phyloP scores from a whole-genome alignment of 1,140 invertebrate genomes.

The Tenebrio molitor region DNA sequence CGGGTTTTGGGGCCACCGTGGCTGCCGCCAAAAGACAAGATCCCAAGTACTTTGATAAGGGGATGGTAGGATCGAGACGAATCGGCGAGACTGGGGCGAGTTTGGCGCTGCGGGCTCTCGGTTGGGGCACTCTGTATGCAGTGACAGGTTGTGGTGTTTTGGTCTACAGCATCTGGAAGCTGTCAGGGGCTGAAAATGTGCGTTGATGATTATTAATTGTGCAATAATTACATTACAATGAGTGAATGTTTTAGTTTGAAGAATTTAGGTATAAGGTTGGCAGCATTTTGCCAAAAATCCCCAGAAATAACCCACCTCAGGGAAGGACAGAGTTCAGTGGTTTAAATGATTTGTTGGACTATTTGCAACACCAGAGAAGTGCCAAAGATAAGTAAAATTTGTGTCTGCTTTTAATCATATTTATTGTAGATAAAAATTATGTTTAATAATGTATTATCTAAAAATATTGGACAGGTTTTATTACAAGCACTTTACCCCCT shows the following conservation, averaged over 20 bases:
- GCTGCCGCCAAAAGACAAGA: conserved; percentile 84
- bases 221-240: conserved; percentile 3
- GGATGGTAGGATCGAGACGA: conserved; percentile 74
- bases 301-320: conserved; percentile 84
- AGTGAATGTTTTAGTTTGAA: conserved; percentile 71
- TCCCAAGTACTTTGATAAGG: conserved; percentile 84
- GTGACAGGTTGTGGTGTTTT: conserved; percentile 84
- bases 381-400: conserved; percentile 61
- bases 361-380: conserved; percentile 72
- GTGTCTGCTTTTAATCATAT: not conserved
- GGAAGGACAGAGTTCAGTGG: conserved; percentile 90
- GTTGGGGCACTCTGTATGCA: conserved; percentile 90
- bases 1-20: conserved; percentile 86
- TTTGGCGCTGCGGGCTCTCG: conserved; percentile 85
- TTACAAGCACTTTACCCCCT: not conserved
- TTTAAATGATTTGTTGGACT: conserved; percentile 84
- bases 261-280: conserved; percentile 83
- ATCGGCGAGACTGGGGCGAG: conserved; percentile 81
- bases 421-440: not conserved
- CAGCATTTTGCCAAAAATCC: conserved; percentile 78
- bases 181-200: conserved; percentile 86
- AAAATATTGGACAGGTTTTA: not conserved
- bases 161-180: conserved; percentile 89
- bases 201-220: conserved; percentile 53
- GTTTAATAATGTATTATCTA: too few relatives aligned